A percentile compares a stretch with the other conserved stretches of the same genome.
Evolutionary conservation across 2,888 invertebrate genomes (phyloP).

Genomic region (Osmoderma eremita): DNA sequence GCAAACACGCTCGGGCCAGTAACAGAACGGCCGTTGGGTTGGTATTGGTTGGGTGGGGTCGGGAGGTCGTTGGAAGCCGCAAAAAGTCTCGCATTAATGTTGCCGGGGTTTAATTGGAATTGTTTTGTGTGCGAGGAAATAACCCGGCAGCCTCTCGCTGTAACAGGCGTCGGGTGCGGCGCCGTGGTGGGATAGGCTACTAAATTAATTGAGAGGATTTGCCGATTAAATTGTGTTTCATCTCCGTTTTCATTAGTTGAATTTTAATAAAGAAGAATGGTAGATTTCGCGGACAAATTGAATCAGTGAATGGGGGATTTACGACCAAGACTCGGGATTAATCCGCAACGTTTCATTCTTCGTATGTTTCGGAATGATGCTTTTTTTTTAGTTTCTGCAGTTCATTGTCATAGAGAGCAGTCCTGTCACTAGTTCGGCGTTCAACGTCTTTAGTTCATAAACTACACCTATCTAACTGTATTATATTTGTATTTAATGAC

Average conservation of each 20-base stretch:
- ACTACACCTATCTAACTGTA: no score
- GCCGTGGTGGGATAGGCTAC: no score
- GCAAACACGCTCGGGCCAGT: not conserved
- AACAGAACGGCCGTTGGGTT: not conserved
- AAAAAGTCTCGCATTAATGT: conserved; percentile 34
- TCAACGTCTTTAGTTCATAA: no score
- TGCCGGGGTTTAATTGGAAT: conserved; percentile 32
- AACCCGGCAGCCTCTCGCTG: not conserved
- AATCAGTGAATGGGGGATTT: conserved; percentile 29
- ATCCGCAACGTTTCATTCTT: no score
- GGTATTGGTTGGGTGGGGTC: not conserved
- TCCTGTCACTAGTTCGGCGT: no score
- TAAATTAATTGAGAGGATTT: conserved; percentile 36
- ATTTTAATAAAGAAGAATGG: conserved; percentile 37
- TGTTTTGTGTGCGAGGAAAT: conserved; percentile 33
- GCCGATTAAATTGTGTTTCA: conserved; percentile 37
- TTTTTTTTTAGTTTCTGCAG: no score
- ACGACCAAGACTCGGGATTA: not conserved
- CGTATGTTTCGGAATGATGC: no score
- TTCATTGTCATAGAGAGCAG: no score
- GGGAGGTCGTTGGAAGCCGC: conserved; percentile 6
- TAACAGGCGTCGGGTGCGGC: not conserved
- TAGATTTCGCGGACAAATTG: conserved; percentile 33
- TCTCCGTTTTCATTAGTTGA: conserved; percentile 37
- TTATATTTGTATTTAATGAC: no score